Conservation (phyloP, 2,113 vertebrate genomes). For the Gorilla gorilla region DNA sequence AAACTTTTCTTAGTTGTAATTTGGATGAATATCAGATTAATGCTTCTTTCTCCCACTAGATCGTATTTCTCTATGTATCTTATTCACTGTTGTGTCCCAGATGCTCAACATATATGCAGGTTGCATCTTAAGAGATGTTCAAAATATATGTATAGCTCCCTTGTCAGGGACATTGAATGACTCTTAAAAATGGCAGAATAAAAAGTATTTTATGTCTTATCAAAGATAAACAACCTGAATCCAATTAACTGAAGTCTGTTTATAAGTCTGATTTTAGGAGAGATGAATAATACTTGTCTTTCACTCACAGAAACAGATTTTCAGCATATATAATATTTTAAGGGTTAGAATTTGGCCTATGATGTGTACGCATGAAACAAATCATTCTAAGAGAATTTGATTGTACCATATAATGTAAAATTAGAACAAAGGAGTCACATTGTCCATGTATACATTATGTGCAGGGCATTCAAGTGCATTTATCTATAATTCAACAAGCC, state of each 20-base stretch:
- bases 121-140: not conserved
- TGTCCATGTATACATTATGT: not conserved
- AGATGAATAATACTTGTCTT: not conserved
- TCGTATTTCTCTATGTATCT: not conserved
- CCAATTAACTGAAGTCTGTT: not conserved
- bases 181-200: not conserved
- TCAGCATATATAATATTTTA: not conserved
- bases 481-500: not conserved
- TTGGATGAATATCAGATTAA: not conserved
- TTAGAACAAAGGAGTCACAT: not conserved
- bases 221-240: conserved; percentile 13
- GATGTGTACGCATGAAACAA: not conserved
- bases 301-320: not conserved
- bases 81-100: not conserved
- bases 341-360: not conserved
- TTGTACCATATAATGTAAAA: not conserved
- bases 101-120: not conserved
- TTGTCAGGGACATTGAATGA: not conserved
- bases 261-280: not conserved
- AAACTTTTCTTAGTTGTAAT: not conserved
- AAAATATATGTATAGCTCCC: not conserved
- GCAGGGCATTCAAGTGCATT: not conserved
- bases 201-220: not conserved
- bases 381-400: not conserved
- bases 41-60: not conserved